Conservation (phyloP, 2,797 vertebrate species). For the Mastacembelus armatus region DNA sequence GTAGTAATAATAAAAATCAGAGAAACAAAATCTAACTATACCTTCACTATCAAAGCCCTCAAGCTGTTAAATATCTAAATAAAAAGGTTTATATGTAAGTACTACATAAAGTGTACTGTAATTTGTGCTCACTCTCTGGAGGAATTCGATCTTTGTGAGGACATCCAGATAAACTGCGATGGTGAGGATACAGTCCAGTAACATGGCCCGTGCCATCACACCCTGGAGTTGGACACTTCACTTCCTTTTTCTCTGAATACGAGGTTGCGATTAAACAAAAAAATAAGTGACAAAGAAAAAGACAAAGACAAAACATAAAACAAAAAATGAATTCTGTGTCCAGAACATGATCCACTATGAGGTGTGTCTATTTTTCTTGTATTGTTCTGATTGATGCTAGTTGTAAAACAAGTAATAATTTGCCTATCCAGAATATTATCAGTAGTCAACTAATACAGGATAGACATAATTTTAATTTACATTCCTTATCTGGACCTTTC, state of each 20-base stretch:
- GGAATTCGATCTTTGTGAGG: slow-evolving; percentile 99
- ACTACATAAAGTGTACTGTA: no score
- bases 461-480: no score
- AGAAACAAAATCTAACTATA: background rate
- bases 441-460: no score
- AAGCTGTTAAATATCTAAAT: background rate
- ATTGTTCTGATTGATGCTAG: no score
- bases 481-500: no score
- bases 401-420: no score
- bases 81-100: background rate
- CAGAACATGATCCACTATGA: no score
- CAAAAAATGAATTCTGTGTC: no score
- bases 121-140: slow-evolving; percentile 92
- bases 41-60: background rate
- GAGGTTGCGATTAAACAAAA: slow-evolving; percentile 5
- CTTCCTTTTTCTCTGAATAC: slow-evolving; percentile 91
- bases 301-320: no score
- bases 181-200: slow-evolving; percentile 96
- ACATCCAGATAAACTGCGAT: slow-evolving; percentile 97
- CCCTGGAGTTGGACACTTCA: slow-evolving; percentile 97
- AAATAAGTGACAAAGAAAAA: no score
- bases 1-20: background rate
- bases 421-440: no score
- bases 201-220: slow-evolving; percentile 97
- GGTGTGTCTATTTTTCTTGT: no score